Base-by-base conservation (phyloP, 2,888 invertebrate species). In the Acronicta alni region DNA sequence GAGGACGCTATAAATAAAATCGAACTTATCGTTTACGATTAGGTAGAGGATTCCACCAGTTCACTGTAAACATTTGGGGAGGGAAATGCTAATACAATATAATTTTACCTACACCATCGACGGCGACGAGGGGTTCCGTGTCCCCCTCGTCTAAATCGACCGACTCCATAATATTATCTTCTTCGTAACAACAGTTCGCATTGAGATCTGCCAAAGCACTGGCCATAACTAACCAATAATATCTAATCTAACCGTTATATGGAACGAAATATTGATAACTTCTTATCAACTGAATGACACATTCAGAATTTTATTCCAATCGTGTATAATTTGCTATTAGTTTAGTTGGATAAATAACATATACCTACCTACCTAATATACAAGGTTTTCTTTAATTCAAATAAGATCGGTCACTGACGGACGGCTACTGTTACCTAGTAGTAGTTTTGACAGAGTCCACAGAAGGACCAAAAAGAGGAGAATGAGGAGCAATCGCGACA, bases 81-180 rank as follows among this genome's bases (percentile, higher is more conserved):
- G n/a, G 2, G n/a, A 35, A 35, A 35, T 14, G 20, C 6, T 15
- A 30, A 18, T 16, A 47, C n/a, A 51, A 35, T 23, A 63, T 30
- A 62, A 68, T 79, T 86, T 75, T 88, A 88, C 89, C 87, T 84
- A 89, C 86, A 85, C 85, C 67, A 20, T 69, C 77, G 43, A 57
- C 53, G 56, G 56, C 58, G 26, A 88, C 71, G 14, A 90, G 76
- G 5, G 86, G 84, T 54, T 83, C 84, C 0, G 72, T 80, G 23
- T 89, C 88, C 18, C 52, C 80, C 55, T 57, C 65, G 20, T 67
- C 80, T 52, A 59, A 60, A 23, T 67, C 78, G 17, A 65, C 48
- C 16, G 70, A 41, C 18, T 71, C 60, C 77, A 79, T 77, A 14
- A 47, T 17, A 3, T 17, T 41, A 20, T 30, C 44, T 3, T 30